Base-by-base conservation (phyloP, 2,113 vertebrate species). In the Ptychochromis oligacanthus region DNA sequence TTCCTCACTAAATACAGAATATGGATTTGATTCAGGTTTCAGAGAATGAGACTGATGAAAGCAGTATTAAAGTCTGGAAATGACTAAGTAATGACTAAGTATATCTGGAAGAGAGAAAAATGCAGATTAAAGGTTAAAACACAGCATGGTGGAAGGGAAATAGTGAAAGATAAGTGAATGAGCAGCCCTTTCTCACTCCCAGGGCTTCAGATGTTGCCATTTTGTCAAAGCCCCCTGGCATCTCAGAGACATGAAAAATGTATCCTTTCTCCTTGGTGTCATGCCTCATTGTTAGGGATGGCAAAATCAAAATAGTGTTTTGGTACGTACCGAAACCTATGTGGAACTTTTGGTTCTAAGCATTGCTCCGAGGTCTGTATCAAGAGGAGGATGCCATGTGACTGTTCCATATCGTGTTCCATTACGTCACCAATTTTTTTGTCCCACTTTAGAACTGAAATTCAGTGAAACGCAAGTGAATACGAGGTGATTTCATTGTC, bases 61-160 rank as follows among this genome's bases (percentile, higher is more conserved):
- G 43, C 17, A 75, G 58, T 54, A 79, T 89, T 79, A 55, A 75
- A 75, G 56, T 26, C 76, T 31, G 6, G n/a, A 72, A 43, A 52
- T 10, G n/a, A n/a, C 8, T 22, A 13, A n/a, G 31, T 17, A 60
- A 52, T 34, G 46, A 7, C 2, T 54, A 55, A 55, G 49, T 61
- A 20, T 24, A 13, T 77, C 34, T 62, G 78, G 57, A 61, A 81
- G 54, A 65, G 26, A 24, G 12, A 80, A 55, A 26, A 58, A 85
- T 49, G 77, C 24, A 0, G 20, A 65, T 5, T 61, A 56, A 82
- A 65, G 34, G 40, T 58, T 61, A 89, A 79, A 75, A 58, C 55
- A 49, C 6, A 54, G 28, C 24, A n/a, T 13, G 31, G 49, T 61
- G 52, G 62, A 58, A 74, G 58, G 52, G 40, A 28, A 64, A 36